Conservation (phyloP, 2,797 vertebrate species). For the Eidolon dupreanum region DNA sequence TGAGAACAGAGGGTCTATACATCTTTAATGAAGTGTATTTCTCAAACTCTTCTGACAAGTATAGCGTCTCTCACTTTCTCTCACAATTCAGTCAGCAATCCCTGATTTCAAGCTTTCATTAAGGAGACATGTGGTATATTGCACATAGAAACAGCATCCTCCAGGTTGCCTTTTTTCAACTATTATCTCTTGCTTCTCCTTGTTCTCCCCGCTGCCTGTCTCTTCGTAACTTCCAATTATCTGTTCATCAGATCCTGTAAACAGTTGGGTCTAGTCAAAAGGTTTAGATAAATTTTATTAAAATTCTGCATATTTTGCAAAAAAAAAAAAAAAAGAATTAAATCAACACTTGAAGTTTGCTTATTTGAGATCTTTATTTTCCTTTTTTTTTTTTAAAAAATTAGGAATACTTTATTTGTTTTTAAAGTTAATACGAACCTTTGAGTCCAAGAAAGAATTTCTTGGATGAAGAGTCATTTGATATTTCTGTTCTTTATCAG, state of each 20-base stretch:
- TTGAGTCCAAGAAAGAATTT: background rate
- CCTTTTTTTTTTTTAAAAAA: background rate
- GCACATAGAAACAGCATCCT: background rate
- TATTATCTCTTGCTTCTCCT: background rate
- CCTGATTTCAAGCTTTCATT: slow-evolving; percentile 56
- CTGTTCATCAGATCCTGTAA: slow-evolving; percentile 44
- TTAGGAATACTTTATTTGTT: background rate
- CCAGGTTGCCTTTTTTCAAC: background rate
- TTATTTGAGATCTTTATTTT: background rate
- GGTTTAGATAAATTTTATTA: slow-evolving; percentile 12
- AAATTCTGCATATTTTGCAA: background rate
- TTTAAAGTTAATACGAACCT: background rate
- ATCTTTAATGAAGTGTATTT: slow-evolving; percentile 36
- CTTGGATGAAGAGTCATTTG: background rate
- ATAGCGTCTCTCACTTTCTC: background rate
- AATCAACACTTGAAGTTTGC: slow-evolving; percentile 7
- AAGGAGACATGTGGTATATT: background rate
- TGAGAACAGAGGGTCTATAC: background rate
- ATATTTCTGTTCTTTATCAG: background rate
- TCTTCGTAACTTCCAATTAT: slow-evolving; percentile 52
- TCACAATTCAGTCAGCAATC: background rate
- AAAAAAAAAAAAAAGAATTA: background rate
- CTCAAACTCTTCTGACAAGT: slow-evolving; percentile 1
- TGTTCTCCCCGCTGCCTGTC: background rate
- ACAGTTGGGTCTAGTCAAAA: background rate